Base-by-base conservation (phyloP, 1,140 invertebrate genomes). In the Drosophila bocki region DNA sequence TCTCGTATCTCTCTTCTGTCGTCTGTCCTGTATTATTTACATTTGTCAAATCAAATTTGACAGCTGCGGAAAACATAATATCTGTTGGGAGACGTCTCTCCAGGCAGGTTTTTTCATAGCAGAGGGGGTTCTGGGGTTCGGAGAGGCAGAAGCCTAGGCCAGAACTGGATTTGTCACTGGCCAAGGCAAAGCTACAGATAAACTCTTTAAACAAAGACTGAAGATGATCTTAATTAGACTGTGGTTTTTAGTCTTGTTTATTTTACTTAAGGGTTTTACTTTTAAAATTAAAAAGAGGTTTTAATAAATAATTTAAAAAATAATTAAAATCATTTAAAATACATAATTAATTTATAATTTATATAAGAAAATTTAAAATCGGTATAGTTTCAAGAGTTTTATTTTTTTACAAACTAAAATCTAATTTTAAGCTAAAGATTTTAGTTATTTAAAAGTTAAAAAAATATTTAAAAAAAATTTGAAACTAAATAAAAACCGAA, bases 11-110 rank as follows among this genome's bases (percentile, higher is more conserved):
- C 13, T 51, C 65, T 35, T 33, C 33, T 50, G 51, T 54, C 19
- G 53, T 47, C 53, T 45, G 54, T 68, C 74, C 74, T 56, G 70
- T 85, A 90, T 88, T 87, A 84, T 90, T 88, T 88, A 84, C 85
- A 90, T 90, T 90, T 91, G 85, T 90, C 82, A 88, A 88, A 90
- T 88, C 85, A 88, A 81, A 88, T 88, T 88, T 88, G 84, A 88
- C 85, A 90, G 85, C 86, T 88, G 85, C 77, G 85, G 84, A 84
- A 84, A 90, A 84, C 78, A 84, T 84, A 88, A 88, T 88, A 88
- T 57, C 51, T 51, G 19, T 22, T 17, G 47, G 47, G 47, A 69
- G 61, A 48, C 44, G n/a, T 47, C 22, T 42, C 45, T 13, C 7
- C 13, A 1, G 56, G 29, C 62, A 57, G 62, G 62, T 65, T 65